Base-by-base conservation (phyloP, 2,888 invertebrate species). In the Argyresthia albistria region DNA sequence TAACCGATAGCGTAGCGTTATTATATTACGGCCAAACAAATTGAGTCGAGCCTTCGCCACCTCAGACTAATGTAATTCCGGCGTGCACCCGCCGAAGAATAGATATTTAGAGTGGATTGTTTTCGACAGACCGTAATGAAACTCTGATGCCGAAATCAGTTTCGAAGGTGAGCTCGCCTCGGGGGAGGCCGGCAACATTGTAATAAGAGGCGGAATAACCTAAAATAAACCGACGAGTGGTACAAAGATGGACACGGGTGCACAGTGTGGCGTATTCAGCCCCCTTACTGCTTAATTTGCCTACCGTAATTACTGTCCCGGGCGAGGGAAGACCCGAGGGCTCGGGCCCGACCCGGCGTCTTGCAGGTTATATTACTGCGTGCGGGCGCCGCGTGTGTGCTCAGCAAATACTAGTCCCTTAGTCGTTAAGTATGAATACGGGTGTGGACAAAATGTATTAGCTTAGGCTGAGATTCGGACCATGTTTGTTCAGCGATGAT, bases 61-160 rank as follows among this genome's bases (percentile, higher is more conserved):
- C 87, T 86, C 87, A 87, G 87, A 86, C 86, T 86, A 87, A 87
- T 86, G 84, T 84, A 87, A 87, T 87, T 84, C 73, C 82, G 75
- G 72, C 79, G 79, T 78, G 83, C 77, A 80, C 78, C 77, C 80
- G 72, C 80, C 82, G 82, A 87, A 87, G 86, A 87, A 86, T 81
- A 86, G 86, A 87, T 87, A 84, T 87, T 87, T 87, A 86, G 86
- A 86, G 80, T 86, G 86, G 86, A 87, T 86, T 87, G 87, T 87
- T 87, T 87, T 87, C 86, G 87, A 86, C 87, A 86, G 87, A 86
- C 84, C 86, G 84, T 87, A 87, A 87, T 87, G 87, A 87, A 87
- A 86, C 79, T 81, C 80, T 82, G 84, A 84, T 83, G 84, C 77
- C 76, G 81, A 78, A 86, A 87, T 86, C 84, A 81, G 84, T 83